Percentiles rank a stretch among this genome's conserved stretches.
Evolutionary conservation across 1,140 invertebrate species (phyloP).

Genomic region (Rhyzopertha dominica): DNA sequence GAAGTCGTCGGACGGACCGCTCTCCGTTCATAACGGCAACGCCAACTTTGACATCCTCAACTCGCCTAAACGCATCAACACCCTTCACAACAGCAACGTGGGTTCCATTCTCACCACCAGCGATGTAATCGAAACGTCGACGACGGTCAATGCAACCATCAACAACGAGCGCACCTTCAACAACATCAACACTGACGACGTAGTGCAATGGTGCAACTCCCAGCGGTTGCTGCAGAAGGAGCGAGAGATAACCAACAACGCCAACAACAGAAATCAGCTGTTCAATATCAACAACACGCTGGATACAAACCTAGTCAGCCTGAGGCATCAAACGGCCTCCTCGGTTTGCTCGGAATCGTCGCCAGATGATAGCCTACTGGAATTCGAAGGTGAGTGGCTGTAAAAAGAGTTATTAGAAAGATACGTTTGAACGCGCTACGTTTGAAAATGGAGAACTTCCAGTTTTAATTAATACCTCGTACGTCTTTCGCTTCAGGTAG

Average conservation of each 20-base stretch:
- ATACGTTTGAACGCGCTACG: not conserved
- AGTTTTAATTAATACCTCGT: too few species aligned
- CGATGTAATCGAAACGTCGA: slow-evolving; percentile 15
- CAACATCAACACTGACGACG: slow-evolving; percentile 33
- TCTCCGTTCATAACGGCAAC: slow-evolving; percentile 41
- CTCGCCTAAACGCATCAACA: slow-evolving; percentile 43
- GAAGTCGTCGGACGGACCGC: slow-evolving; percentile 38
- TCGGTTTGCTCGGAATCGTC: slow-evolving; percentile 39
- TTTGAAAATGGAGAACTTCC: too few species aligned
- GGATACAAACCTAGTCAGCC: slow-evolving; percentile 34
- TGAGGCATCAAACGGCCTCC: slow-evolving; percentile 28
- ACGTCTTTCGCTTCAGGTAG: too few species aligned
- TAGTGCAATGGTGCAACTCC: slow-evolving; percentile 43
- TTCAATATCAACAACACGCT: slow-evolving; percentile 44
- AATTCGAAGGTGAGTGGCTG: slow-evolving; percentile 38
- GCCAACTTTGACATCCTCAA: slow-evolving; percentile 34
- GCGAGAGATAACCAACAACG: slow-evolving; percentile 35
- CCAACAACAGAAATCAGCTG: slow-evolving; percentile 31
- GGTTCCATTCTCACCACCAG: slow-evolving; percentile 21
- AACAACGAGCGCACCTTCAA: slow-evolving; percentile 24
- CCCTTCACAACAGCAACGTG: slow-evolving; percentile 40
- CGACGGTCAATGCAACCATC: slow-evolving; percentile 12
- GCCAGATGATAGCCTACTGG: slow-evolving; percentile 43
- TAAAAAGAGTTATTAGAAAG: not conserved
- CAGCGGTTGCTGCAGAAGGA: slow-evolving; percentile 22